Conservation (phyloP, 2,888 invertebrate genomes). For the Ormyrus thymus region DNA sequence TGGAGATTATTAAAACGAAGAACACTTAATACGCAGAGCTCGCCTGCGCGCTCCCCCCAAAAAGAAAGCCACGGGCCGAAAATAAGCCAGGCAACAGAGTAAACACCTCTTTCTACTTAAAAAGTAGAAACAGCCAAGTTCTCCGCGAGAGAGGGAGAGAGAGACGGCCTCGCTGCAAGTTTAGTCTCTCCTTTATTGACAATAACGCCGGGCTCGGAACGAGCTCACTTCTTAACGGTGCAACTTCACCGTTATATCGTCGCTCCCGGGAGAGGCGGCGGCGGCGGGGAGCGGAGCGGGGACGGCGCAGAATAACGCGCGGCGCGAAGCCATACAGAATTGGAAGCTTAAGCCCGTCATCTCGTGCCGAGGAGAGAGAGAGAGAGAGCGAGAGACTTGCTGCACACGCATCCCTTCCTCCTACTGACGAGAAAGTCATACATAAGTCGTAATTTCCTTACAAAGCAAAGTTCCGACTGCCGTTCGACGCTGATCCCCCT, state of each 20-base stretch:
- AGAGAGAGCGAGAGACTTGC: too few species aligned
- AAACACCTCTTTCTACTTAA: slow-evolving; percentile 24
- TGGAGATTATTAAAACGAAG: too few species aligned
- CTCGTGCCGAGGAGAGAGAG: not conserved
- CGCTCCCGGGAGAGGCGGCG: slow-evolving; percentile 1
- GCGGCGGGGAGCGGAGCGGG: not conserved
- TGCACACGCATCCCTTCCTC: not conserved
- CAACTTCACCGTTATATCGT: slow-evolving; percentile 29
- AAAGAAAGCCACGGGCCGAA: too few species aligned
- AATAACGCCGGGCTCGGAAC: slow-evolving; percentile 32
- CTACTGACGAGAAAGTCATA: not conserved
- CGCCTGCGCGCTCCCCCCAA: too few species aligned
- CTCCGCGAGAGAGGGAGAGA: not conserved
- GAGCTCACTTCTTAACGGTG: slow-evolving; percentile 37
- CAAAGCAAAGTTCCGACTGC: not conserved
- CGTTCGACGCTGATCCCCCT: too few species aligned
- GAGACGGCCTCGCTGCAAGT: slow-evolving; percentile 9
- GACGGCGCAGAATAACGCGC: not conserved
- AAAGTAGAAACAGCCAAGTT: slow-evolving; percentile 23
- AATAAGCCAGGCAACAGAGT: not conserved
- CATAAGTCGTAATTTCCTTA: slow-evolving; percentile 35
- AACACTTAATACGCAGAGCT: too few species aligned
- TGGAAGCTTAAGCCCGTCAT: slow-evolving; percentile 25
- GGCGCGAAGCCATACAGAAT: slow-evolving; percentile 37
- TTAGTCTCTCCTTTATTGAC: slow-evolving; percentile 46